Percentiles rank a stretch among this genome's conserved stretches.
phyloP scores from a whole-genome alignment of 2,113 vertebrate species.

The Tichodroma muraria region DNA sequence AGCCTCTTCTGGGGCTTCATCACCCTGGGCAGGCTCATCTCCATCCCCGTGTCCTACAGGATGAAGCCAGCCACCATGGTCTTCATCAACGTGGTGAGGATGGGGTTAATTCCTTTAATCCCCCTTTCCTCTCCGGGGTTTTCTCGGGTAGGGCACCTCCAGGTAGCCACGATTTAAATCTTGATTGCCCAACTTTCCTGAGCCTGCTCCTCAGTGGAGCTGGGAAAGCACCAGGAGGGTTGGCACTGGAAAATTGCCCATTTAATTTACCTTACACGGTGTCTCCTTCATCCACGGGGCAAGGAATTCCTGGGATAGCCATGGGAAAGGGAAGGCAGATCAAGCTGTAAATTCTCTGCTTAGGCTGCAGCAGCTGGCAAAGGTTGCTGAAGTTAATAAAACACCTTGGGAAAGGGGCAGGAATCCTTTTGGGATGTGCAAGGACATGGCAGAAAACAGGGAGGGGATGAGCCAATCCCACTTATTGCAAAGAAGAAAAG shows the following conservation, averaged over 20 bases:
- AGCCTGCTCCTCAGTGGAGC: neutral
- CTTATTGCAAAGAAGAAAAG: too few species aligned
- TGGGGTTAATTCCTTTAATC: neutral
- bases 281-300: neutral
- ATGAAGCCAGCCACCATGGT: slow-evolving; percentile 79
- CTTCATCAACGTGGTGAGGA: slow-evolving; percentile 82
- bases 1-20: slow-evolving; percentile 92
- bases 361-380: neutral
- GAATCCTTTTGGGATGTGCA: neutral
- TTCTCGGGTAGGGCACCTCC: too few species aligned
- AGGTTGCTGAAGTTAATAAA: neutral
- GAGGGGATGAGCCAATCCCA: neutral
- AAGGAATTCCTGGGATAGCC: fast-evolving
- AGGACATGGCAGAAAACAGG: neutral
- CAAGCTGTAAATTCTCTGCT: fast-evolving
- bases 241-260: neutral
- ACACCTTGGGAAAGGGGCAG: neutral
- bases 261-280: fast-evolving
- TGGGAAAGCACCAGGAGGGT: neutral
- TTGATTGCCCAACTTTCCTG: fast-evolving
- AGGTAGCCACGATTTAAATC: fast-evolving
- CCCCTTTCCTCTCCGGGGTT: too few species aligned
- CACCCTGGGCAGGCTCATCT: slow-evolving; percentile 84
- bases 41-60: slow-evolving; percentile 84
- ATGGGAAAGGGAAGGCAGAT: neutral